Evolutionary conservation across 2,888 invertebrate species (phyloP).

Genomic region (Lacanobia oleracea): DNA sequence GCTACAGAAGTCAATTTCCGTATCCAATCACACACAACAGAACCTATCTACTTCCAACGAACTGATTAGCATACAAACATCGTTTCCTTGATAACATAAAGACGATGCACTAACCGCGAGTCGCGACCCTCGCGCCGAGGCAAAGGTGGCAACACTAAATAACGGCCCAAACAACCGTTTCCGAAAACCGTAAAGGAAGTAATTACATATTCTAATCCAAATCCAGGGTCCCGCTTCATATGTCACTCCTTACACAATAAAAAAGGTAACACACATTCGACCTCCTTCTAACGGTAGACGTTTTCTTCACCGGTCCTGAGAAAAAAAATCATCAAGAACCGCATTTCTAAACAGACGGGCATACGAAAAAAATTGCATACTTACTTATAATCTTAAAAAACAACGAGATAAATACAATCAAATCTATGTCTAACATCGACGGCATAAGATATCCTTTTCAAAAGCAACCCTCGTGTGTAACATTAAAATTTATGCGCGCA

Average conservation of each 20-base stretch:
- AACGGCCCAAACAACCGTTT: conserved; percentile 85
- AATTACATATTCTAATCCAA: conserved; percentile 90
- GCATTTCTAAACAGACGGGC: conserved; percentile 79
- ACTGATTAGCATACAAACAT: conserved; percentile 66
- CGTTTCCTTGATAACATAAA: conserved; percentile 65
- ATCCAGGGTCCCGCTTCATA: conserved; percentile 87
- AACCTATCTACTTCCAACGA: conserved; percentile 41
- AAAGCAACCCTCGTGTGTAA: conserved; percentile 71
- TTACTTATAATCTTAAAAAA: conserved; percentile 84
- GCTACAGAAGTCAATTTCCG: conserved; percentile 36
- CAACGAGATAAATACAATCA: conserved; percentile 63
- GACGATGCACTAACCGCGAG: conserved; percentile 63
- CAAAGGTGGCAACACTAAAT: conserved; percentile 79
- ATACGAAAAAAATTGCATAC: conserved; percentile 85
- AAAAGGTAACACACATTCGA: conserved; percentile 79
- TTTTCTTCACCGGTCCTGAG: conserved; percentile 82
- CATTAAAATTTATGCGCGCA: conserved; percentile 90
- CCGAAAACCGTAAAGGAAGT: conserved; percentile 90
- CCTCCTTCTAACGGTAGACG: conserved; percentile 86
- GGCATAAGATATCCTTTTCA: conserved; percentile 66
- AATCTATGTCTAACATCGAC: conserved; percentile 70
- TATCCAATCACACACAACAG: conserved; percentile 40
- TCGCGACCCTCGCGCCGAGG: conserved; percentile 68
- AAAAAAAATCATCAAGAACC: conserved; percentile 87
- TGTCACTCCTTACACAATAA: conserved; percentile 87